Conservation (phyloP, 2,888 invertebrate species). For the Diploptera punctata region DNA sequence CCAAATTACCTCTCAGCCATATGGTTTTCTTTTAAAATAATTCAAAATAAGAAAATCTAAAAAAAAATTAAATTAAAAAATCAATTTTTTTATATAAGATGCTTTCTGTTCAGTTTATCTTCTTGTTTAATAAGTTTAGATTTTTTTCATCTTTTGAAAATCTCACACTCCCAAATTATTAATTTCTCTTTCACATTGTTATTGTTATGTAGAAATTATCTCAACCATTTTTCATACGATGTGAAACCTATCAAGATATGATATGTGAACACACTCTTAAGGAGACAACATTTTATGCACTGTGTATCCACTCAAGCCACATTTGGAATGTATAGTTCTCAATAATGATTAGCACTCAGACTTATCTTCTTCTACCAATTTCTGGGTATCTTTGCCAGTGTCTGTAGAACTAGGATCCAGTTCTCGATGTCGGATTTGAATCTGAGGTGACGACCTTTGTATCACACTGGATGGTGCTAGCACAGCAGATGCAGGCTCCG, state of each 20-base stretch:
- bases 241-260: too few relatives aligned
- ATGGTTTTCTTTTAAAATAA: too few relatives aligned
- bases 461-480: slow-evolving; percentile 82
- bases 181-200: too few relatives aligned
- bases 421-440: slow-evolving; percentile 76
- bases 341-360: slow-evolving; percentile 55
- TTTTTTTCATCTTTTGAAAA: not conserved
- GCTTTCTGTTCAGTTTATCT: not conserved
- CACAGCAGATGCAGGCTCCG: slow-evolving; percentile 72
- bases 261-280: too few relatives aligned
- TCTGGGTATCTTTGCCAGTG: slow-evolving; percentile 90
- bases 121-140: not conserved
- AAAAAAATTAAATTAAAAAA: too few relatives aligned
- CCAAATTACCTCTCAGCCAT: too few relatives aligned
- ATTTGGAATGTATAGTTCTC: slow-evolving; percentile 3
- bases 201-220: too few relatives aligned
- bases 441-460: slow-evolving; percentile 76
- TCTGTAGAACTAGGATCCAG: slow-evolving; percentile 83
- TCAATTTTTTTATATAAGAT: too few relatives aligned
- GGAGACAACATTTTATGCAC: too few relatives aligned
- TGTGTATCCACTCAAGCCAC: too few relatives aligned
- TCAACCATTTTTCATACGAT: too few relatives aligned
- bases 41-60: too few relatives aligned
- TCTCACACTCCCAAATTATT: not conserved
- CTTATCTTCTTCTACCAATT: slow-evolving; percentile 88